Base-by-base conservation (phyloP, 2,797 vertebrate genomes). In the Coilia nasus region DNA sequence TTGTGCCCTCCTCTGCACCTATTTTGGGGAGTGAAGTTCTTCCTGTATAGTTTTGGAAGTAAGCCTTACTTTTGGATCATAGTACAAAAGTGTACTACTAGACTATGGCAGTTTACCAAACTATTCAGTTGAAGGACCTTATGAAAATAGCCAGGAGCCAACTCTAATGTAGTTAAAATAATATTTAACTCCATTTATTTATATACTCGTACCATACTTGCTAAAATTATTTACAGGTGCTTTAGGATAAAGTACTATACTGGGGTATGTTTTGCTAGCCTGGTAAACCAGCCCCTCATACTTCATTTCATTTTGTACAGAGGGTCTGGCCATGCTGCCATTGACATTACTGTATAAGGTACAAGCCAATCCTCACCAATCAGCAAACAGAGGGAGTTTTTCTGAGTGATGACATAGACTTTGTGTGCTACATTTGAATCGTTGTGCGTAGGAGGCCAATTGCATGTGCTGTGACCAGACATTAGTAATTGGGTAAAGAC, bases 191-290 rank as follows among this genome's bases (percentile, higher is more conserved):
- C 85, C 87, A 83, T 90, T 85, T 87, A 67, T 89, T 87, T 92
- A 90, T 92, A 88, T 94, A 86, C 90, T 93, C 82, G 67, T 86
- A 85, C 85, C 83, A 83, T 86, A 86, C 87, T 31, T 86, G 82
- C 84, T 86, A 88, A 88, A 64, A 87, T 9, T 35, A 83, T 47
- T 67, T 85, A 83, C 86, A 86, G 90, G 88, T 90, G 90, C 88
- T 89, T 59, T 59, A 84, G 35, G 78, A 83, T 82, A 82, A 81
- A 54, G 17, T 83, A 57, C 83, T 83, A 78, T 82, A 67, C 41
- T 86, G 85, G 78, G 57, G 83, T 87, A 84, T 84, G 84, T 71
- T 78, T 60, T 85, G 86, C 86, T 89, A n/a, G n/a, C n/a, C n/a
- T n/a, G n/a, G n/a, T n/a, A n/a, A n/a, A n/a, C n/a, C n/a, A n/a